phyloP scores from a whole-genome alignment of 2,113 vertebrate species.

The Heliornis fulica region DNA sequence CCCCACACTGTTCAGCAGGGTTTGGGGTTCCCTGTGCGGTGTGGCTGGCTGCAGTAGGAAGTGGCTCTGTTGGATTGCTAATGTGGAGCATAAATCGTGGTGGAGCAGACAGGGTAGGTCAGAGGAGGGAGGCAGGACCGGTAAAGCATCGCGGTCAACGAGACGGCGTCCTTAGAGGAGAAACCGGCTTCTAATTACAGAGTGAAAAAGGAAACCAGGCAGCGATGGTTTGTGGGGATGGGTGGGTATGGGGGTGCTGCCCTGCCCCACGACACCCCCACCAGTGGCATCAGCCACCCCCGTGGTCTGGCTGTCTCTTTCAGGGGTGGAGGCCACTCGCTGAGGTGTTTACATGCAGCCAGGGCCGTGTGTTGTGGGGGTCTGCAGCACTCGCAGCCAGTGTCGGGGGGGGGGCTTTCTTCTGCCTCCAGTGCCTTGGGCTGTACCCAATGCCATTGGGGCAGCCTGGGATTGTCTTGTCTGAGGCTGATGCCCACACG shows the following conservation, averaged over 20 bases:
- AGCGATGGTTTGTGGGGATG: not conserved
- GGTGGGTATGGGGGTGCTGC: too few species aligned
- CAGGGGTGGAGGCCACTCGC: not conserved
- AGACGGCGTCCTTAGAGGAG: constrained; percentile 65
- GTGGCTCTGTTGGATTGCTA: not conserved
- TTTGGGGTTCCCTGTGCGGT: not conserved
- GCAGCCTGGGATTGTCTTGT: accelerated
- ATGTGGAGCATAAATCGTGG: constrained; percentile 69
- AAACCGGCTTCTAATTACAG: constrained; percentile 42
- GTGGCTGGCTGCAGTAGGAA: not conserved
- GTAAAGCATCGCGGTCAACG: constrained; percentile 69
- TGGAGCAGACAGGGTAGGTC: constrained; percentile 76
- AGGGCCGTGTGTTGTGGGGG: accelerated
- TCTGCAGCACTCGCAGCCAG: accelerated
- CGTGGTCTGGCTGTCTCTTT: too few species aligned
- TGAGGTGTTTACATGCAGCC: not conserved
- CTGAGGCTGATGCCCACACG: accelerated
- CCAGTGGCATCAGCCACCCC: too few species aligned
- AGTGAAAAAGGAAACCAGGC: not conserved
- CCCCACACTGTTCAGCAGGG: accelerated
- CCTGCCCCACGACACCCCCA: too few species aligned
- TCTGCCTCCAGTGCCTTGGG: not conserved
- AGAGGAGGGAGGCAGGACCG: constrained; percentile 77
- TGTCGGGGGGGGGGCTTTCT: accelerated
- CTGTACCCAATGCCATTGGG: accelerated